Evolutionary conservation across 2,113 vertebrate species (phyloP), one percentile per base, ranked within the genome.

Genomic region (Mungos mungo): DNA sequence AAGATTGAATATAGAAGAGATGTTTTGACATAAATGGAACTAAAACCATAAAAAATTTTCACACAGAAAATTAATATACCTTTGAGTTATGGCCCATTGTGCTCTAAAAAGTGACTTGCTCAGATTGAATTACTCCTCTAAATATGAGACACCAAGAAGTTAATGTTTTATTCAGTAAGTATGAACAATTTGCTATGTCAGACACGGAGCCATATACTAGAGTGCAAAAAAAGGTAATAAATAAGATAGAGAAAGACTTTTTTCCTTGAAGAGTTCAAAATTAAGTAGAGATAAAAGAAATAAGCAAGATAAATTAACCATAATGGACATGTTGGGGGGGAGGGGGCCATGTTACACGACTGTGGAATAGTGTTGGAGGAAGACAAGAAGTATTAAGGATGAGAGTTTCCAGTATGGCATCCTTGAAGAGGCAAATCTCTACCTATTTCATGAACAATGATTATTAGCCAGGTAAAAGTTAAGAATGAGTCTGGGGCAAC

Each of bases 151-250:
- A 72, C 31, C 33, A 66, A 71, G 68, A 97, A 96, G n/a, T 96
- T 97, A 86, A 95, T 97, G 92, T 96, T 96, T 98, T 96, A 96
- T 96, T 93, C 95, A 97, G 92, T 65, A 95, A 92, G 33, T 65
- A 47, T 54, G 83, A 90, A 52, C 29, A 71, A 84, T 96, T 95
- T 87, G 14, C 68, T 93, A 45, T 88, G 65, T 60, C 47, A 95
- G 91, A 96, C n/a, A 87, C 84, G 60, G 74, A 95, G 27, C 76
- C 31, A 57, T 35, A 18, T 50, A 66, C 18, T 60, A 66, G 52
- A 96, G 29, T 68, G 31, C 38, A 94, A 82, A 95, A 93, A 16
- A 60, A 94, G 74, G 68, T 87, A 88, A 88, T 81, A 96, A 85
- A 79, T 83, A 83, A 63, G 35, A 92, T 31, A 68, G 45, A 90